Evolutionary conservation across 1,140 invertebrate genomes (phyloP).

Genomic region (Mercenaria mercenaria): DNA sequence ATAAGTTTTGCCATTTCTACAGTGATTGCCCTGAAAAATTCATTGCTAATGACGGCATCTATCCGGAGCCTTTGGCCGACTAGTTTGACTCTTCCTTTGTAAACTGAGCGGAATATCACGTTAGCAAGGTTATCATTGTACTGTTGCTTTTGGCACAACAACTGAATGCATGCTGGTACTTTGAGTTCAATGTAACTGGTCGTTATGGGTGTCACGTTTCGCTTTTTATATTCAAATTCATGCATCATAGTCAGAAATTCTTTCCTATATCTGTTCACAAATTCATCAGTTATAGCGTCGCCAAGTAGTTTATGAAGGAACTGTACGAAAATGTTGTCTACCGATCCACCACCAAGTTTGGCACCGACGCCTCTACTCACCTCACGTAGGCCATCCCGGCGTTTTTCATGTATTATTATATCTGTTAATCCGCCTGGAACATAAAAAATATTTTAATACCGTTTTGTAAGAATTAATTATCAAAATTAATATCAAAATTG

Average conservation of each 20-base stretch:
- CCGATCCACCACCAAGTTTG: conserved; percentile 36
- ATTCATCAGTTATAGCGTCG: conserved; percentile 40
- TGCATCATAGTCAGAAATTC: conserved; percentile 58
- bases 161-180: conserved; percentile 38
- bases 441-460: neutral
- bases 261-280: conserved; percentile 32
- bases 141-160: conserved; percentile 53
- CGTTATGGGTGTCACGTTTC: conserved; percentile 18
- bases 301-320: conserved; percentile 59
- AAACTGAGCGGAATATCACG: conserved; percentile 46
- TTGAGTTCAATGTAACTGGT: conserved; percentile 32
- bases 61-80: conserved; percentile 24
- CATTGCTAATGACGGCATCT: conserved; percentile 57
- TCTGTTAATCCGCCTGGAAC: conserved; percentile 55
- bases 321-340: conserved; percentile 59
- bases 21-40: conserved; percentile 57
- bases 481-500: too few relatives aligned
- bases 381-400: conserved; percentile 39
- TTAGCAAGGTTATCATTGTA: conserved; percentile 52
- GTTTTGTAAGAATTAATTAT: too few relatives aligned
- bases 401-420: conserved; percentile 56
- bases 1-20: conserved; percentile 53
- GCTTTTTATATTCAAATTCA: conserved; percentile 51
- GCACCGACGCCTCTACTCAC: conserved; percentile 31
- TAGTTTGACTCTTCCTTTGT: conserved; percentile 49